A percentile compares a stretch with the other conserved stretches of the same genome.
Evolutionary conservation across 2,888 invertebrate species (phyloP).

Genomic region (Stomorhina lunata): DNA sequence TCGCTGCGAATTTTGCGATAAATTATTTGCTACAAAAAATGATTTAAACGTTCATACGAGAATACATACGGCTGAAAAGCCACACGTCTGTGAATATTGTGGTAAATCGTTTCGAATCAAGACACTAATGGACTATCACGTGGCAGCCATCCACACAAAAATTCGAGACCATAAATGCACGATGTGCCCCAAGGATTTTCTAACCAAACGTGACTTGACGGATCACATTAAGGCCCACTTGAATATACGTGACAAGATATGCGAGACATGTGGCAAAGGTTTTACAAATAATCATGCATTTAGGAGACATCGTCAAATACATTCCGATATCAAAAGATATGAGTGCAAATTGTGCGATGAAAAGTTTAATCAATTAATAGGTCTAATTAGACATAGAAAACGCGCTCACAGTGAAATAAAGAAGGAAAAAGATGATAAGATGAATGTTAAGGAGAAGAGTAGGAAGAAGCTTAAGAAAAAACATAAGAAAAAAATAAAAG

Average conservation of each 20-base stretch:
- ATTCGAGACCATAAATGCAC: constrained; percentile 61
- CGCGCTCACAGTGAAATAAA: constrained; percentile 71
- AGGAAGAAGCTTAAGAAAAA: too few relatives aligned
- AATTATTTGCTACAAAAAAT: constrained; percentile 69
- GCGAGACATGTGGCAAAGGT: constrained; percentile 73
- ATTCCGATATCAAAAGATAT: constrained; percentile 73
- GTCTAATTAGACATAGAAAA: constrained; percentile 75
- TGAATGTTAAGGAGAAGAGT: too few relatives aligned
- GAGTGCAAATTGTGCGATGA: constrained; percentile 73
- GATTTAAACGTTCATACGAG: constrained; percentile 69
- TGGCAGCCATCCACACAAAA: constrained; percentile 59
- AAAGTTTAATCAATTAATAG: constrained; percentile 74
- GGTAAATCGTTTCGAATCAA: constrained; percentile 72
- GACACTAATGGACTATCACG: constrained; percentile 70
- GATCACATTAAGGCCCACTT: constrained; percentile 74
- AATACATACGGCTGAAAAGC: constrained; percentile 72
- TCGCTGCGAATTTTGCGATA: constrained; percentile 69
- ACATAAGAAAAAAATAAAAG: too few relatives aligned
- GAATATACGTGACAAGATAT: constrained; percentile 75
- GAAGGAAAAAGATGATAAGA: too few relatives aligned
- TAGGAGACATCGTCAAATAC: constrained; percentile 73
- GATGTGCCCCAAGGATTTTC: constrained; percentile 70
- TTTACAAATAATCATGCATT: constrained; percentile 74
- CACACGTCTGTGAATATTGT: constrained; percentile 72
- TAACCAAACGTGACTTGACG: constrained; percentile 70